phyloP scores from a whole-genome alignment of 2,888 invertebrate genomes.

The Sympetrum striolatum region DNA sequence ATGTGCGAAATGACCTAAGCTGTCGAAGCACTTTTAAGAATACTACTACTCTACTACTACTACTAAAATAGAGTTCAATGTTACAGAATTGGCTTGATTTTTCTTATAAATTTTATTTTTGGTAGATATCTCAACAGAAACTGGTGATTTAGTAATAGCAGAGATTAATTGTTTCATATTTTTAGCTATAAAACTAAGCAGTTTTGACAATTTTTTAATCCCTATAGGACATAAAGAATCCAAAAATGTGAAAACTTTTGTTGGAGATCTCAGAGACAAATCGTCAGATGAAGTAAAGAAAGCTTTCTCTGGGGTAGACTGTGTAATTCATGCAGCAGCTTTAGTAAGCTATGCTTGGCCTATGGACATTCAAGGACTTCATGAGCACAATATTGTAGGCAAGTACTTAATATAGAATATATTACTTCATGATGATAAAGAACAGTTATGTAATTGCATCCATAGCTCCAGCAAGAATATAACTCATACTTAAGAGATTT shows the following conservation, averaged over 20 bases:
- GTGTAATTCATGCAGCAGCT: conserved; percentile 71
- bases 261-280: conserved; percentile 63
- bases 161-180: too few species aligned
- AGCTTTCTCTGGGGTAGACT: conserved; percentile 64
- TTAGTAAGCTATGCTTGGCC: conserved; percentile 66
- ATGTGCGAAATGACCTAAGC: too few species aligned
- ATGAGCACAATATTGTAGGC: conserved; percentile 67
- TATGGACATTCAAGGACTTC: conserved; percentile 62
- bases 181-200: not conserved
- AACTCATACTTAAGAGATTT: not conserved
- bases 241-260: conserved; percentile 59
- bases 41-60: too few species aligned
- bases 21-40: too few species aligned
- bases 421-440: too few species aligned
- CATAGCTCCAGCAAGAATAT: too few species aligned
- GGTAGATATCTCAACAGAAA: too few species aligned
- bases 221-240: conserved; percentile 58
- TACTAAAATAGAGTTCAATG: too few species aligned
- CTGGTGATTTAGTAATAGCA: too few species aligned
- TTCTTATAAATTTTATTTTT: too few species aligned
- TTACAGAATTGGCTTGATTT: too few species aligned
- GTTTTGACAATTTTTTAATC: not conserved
- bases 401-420: conserved; percentile 45
- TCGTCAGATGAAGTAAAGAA: conserved; percentile 55
- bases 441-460: too few species aligned